Base-by-base conservation (phyloP, 2,797 vertebrate genomes). In the Threskiornis aethiopicus region DNA sequence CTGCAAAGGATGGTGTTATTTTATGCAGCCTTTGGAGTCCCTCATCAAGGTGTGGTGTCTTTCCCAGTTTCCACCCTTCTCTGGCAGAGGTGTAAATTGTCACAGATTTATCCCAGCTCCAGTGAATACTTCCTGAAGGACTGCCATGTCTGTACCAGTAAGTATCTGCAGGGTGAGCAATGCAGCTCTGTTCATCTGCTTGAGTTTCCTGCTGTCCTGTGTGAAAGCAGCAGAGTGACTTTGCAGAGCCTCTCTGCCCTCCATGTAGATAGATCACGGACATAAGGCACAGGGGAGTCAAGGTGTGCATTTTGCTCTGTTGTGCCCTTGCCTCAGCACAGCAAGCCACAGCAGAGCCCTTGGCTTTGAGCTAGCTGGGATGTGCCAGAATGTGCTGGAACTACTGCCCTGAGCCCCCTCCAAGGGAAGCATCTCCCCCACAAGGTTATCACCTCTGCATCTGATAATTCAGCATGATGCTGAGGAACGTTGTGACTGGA, bases 261-360 rank as follows among this genome's bases (percentile, higher is more conserved):
- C 33, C 0, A 0, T 10, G 33, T 10, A 31, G 31, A 9, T 5
- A 25, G 26, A 33, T 33, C 5, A 0, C 3, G 15, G 16, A 47
- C 11, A 7, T 8, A 47, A 76, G 22, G 19, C 0, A 0, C 13
- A 37, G 33, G 1, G 3, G 65, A 31, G 13, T 57, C 82, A 52
- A 69, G 51, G 28, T 58, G 21, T 64, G 82, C 1, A 0, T 91
- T 89, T 59, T 57, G 31, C 57, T 85, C 42, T 1, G 0, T 46
- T 31, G 57, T 2, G 5, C 15, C 44, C 37, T 42, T 81, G 47
- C 72, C 55, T 75, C 44, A 29, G 80, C 57, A n/a, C 42, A 39
- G 5, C 3, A 15, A 84, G 54, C 24, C 52, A 46, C 12, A 78
- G 91, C 55, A 42, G 13, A 69, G 15, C 42, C 35, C 35, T 79